Base-by-base conservation (phyloP, 2,888 invertebrate genomes). In the Microctonus hyperodae region DNA sequence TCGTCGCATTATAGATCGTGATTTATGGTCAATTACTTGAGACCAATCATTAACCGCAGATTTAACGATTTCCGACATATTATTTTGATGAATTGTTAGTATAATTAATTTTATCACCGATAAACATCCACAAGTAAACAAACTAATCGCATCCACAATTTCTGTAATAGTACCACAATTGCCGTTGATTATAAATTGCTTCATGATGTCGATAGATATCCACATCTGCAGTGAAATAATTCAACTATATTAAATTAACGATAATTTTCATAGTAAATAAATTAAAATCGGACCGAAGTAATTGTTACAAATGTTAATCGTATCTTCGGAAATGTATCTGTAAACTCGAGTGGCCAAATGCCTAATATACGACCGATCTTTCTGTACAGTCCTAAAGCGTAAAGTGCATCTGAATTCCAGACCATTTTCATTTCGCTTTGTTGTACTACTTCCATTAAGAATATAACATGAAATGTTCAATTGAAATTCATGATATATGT, bases 341-440 rank as follows among this genome's bases (percentile, higher is more conserved):
- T 23, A 25, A 40, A 51, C 1, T 44, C 31, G 2, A 64, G 57
- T 33, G 53, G 66, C 70, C 70, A 70, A 16, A 70, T 63, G n/a
- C 70, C 70, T 4, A 68, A 23, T 64, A 13, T 31, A 20, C n/a
- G 44, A 1, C 57, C 65, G 2, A 70, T 33, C 7, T 20, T 53
- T 66, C 51, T 63, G 31, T 68, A 70, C 28, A 65, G 58, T 22
- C 63, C 65, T 35, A 70, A 67, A 28, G 69, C 69, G 23, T 67
- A 62, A n/a, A n/a, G 22, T 0, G 64, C 65, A 25, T 67, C 67
- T 9, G 67, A 11, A 23, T 64, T 55, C 69, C 69, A 70, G 20
- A 13, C 13, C 40, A 40, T 40, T 40, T 11, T 11, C 3, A n/a
- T 16, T 40, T 13, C 3, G n/a, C 10, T 16, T 40, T 40, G 16